Conservation (phyloP, 2,888 invertebrate genomes). For the Diplazon laetatorius region DNA sequence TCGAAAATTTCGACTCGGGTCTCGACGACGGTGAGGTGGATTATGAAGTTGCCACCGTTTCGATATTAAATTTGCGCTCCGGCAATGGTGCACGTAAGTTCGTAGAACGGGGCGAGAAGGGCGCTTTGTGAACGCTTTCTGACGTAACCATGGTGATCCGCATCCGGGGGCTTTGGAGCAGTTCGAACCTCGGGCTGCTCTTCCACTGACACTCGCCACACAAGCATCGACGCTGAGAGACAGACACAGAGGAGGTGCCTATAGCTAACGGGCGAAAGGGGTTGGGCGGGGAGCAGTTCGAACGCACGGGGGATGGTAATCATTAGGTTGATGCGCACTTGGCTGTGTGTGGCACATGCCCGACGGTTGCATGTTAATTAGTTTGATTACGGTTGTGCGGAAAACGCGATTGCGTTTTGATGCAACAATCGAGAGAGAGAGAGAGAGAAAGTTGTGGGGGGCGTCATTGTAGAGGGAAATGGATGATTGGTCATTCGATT, state of each 20-base stretch:
- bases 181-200: constrained; percentile 34
- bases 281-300: not conserved
- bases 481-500: constrained; percentile 41
- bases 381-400: constrained; percentile 57
- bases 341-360: constrained; percentile 53
- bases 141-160: constrained; percentile 63
- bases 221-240: constrained; percentile 3
- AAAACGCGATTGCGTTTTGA: constrained; percentile 37
- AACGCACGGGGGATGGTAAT: constrained; percentile 35
- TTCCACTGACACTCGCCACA: constrained; percentile 5
- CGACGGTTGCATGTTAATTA: constrained; percentile 57
- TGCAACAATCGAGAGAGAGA: constrained; percentile 41
- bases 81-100: constrained; percentile 5
- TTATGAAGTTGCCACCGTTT: constrained; percentile 47
- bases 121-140: constrained; percentile 51
- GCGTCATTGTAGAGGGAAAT: constrained; percentile 18
- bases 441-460: constrained; percentile 13
- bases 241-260: no score
- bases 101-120: constrained; percentile 25
- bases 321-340: constrained; percentile 56
- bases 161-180: constrained; percentile 51
- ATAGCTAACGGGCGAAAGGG: not conserved
- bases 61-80: constrained; percentile 64
- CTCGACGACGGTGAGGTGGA: constrained; percentile 17
- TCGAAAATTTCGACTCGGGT: not conserved